Evolutionary conservation across 2,113 vertebrate genomes (phyloP), one percentile per base, ranked within the genome.

Genomic region (Mionectes macconnelli): DNA sequence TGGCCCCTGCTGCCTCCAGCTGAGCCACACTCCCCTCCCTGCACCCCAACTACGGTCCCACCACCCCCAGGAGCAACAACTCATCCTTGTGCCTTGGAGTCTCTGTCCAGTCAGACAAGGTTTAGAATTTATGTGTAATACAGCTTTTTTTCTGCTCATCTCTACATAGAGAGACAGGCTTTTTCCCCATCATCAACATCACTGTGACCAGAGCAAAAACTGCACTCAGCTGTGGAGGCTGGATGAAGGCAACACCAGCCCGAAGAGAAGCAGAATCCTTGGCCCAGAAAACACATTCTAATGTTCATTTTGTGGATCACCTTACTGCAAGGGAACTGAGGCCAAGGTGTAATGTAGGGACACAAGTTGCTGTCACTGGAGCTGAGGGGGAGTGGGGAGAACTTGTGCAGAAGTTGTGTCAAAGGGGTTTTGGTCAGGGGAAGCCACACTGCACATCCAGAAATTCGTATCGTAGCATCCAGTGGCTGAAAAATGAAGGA

Each of bases 31-130:
- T 81, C 57, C 56, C 52, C 42, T 56, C 4, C 2, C 31, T 19
- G 35, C 16, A 70, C 50, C n/a, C 66, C 2, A 0, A 8, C 45
- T 11, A 1, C 0, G 1, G 15, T 33, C 21, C 76, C 80, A 55
- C 76, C 2, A 1, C 10, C 6, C 19, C 11, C 0, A 25, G n/a
- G 9, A 78, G 17, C 39, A 55, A 3, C 4, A 6, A 14, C 22
- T 18, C 12, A 3, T 53, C 53, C 33, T 44, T 63, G 42, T 64
- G 55, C 60, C 8, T 2, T 19, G n/a, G 27, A 49, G 24, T 11
- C 52, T 59, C 70, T 23, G 24, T 52, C 6, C 3, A 1, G 5
- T 12, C 55, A 49, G 45, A 23, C 21, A 39, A 68, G 44, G 40
- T 39, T 52, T 62, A 66, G 42, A 42, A 55, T 2, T 59, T 42